A percentile compares a stretch with the other conserved stretches of the same genome.
Conservation (phyloP, 2,113 vertebrate genomes). For the Phaethon lepturus region DNA sequence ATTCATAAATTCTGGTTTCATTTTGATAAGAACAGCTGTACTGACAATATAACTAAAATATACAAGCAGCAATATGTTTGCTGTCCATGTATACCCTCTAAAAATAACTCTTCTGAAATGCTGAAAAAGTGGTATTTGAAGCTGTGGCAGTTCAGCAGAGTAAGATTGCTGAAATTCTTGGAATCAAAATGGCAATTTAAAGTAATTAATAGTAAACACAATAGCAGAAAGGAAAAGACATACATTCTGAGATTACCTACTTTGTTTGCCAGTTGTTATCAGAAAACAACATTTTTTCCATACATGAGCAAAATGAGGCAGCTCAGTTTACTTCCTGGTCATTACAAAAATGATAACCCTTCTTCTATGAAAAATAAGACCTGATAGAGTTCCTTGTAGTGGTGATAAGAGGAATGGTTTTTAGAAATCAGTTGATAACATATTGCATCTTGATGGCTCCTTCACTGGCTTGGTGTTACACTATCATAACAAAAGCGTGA, state of each 20-base stretch:
- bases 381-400: background rate
- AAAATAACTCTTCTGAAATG: slow-evolving; percentile 28
- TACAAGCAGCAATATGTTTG: slow-evolving; percentile 21
- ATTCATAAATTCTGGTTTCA: slow-evolving; percentile 65
- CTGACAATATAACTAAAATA: slow-evolving; percentile 40
- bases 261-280: background rate
- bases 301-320: background rate
- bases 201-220: slow-evolving; percentile 2
- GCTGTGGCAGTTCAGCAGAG: background rate
- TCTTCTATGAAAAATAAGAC: background rate
- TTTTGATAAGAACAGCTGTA: slow-evolving; percentile 68
- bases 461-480: background rate
- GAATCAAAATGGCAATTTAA: background rate
- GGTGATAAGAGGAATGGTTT: background rate
- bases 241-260: background rate
- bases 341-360: background rate
- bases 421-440: background rate
- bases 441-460: background rate
- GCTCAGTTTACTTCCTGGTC: background rate
- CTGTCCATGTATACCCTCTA: background rate
- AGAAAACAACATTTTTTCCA: background rate
- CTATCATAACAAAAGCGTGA: background rate
- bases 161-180: background rate
- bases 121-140: background rate
- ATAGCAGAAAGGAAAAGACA: background rate